A percentile compares a stretch with the other conserved stretches of the same genome.
Evolutionary conservation across 2,113 vertebrate genomes (phyloP).

Genomic region (Lepisosteus osseus): DNA sequence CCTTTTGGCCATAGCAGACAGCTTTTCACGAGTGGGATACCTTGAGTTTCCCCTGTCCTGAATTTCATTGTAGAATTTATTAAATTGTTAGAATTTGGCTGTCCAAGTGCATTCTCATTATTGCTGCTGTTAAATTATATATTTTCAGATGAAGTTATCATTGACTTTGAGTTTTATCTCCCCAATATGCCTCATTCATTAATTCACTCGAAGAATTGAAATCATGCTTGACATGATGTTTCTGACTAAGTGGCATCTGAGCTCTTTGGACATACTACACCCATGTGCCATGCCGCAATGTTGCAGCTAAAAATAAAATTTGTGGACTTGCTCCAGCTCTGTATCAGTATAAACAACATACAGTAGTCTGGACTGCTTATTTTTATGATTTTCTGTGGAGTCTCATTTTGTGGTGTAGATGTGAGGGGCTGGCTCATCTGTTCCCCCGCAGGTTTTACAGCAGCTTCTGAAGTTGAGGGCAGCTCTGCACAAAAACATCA

Average conservation of each 20-base stretch:
- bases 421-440: not conserved
- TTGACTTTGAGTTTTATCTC: not conserved
- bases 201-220: not conserved
- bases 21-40: too few relatives aligned
- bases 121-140: too few relatives aligned
- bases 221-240: slow-evolving; percentile 11
- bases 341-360: not conserved
- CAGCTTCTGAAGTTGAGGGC: too few relatives aligned
- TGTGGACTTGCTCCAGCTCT: too few relatives aligned
- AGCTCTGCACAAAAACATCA: slow-evolving; percentile 5
- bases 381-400: slow-evolving; percentile 2
- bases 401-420: not conserved
- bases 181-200: not conserved
- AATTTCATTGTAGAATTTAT: too few relatives aligned
- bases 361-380: not conserved
- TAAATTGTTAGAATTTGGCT: too few relatives aligned
- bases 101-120: too few relatives aligned
- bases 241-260: slow-evolving; percentile 1
- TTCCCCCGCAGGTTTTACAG: too few relatives aligned
- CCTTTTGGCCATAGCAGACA: too few relatives aligned
- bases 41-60: too few relatives aligned
- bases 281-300: not conserved
- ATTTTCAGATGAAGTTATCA: too few relatives aligned
- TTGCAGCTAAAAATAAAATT: too few relatives aligned
- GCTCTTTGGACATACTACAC: slow-evolving; percentile 2